phyloP scores from a whole-genome alignment of 2,888 invertebrate genomes.

The Harpagoxenus sublaevis region DNA sequence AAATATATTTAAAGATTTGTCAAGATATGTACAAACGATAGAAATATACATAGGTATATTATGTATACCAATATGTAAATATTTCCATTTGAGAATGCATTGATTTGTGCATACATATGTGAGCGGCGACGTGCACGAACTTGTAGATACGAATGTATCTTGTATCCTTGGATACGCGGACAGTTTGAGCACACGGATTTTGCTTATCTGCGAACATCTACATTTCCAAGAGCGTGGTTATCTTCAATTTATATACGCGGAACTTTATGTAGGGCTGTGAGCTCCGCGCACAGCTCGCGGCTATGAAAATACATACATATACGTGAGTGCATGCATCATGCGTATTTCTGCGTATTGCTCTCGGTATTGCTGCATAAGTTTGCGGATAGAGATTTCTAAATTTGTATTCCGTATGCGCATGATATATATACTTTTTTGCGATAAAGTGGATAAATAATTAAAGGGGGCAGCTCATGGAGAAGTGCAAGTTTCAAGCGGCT shows the following conservation, averaged over 20 bases:
- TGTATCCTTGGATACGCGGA: background rate
- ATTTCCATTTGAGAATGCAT: background rate
- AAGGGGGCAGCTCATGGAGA: too few relatives aligned
- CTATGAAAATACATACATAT: background rate
- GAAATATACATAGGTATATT: background rate
- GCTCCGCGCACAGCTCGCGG: background rate
- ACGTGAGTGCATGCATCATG: background rate
- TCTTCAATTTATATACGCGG: conserved; percentile 21
- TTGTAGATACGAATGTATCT: background rate
- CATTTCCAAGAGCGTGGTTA: conserved; percentile 5
- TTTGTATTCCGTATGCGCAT: background rate
- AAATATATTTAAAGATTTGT: background rate
- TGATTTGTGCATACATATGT: background rate
- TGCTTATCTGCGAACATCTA: conserved; percentile 26
- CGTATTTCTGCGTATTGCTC: background rate
- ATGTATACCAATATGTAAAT: background rate
- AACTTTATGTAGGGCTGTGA: background rate
- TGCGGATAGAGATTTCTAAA: background rate
- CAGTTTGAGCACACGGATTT: conserved; percentile 20
- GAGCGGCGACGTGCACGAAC: background rate
- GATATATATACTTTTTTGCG: background rate
- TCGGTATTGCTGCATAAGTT: background rate
- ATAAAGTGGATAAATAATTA: conserved; percentile 1
- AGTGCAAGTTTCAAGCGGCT: background rate
- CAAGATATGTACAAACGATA: background rate